Conservation (phyloP, 2,113 vertebrate genomes). For the Amphilophus citrinellus region DNA sequence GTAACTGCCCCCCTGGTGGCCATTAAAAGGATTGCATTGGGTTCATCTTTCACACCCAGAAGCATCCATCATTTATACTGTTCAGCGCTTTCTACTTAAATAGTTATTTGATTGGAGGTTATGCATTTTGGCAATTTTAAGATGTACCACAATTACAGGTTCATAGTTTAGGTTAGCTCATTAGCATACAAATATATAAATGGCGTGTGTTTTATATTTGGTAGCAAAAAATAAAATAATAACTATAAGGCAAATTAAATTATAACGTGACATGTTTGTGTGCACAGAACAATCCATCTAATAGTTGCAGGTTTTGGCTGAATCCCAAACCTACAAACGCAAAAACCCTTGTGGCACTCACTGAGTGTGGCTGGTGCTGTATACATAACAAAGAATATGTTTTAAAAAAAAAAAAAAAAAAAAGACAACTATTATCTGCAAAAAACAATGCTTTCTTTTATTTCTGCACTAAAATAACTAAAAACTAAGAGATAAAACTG, state of each 20-base stretch:
- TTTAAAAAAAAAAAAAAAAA: too few relatives aligned
- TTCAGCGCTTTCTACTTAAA: not conserved
- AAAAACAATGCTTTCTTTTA: not conserved
- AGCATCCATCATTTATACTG: not conserved
- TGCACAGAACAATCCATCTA: not conserved
- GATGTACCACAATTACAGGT: not conserved
- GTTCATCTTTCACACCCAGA: too few relatives aligned
- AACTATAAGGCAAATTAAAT: not conserved
- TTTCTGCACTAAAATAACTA: not conserved
- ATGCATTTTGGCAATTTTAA: not conserved
- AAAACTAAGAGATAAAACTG: not conserved
- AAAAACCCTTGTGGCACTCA: too few relatives aligned
- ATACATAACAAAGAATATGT: not conserved
- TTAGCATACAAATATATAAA: not conserved
- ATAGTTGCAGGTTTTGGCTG: not conserved
- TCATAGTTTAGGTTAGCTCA: not conserved
- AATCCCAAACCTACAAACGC: not conserved
- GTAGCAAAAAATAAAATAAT: not conserved
- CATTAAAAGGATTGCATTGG: too few relatives aligned
- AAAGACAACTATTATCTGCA: rapidly evolving
- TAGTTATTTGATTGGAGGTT: not conserved
- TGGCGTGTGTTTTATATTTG: not conserved
- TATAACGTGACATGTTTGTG: too few relatives aligned
- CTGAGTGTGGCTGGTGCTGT: too few relatives aligned
- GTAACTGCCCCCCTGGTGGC: too few relatives aligned